These are phyloP conservation scores for Epistrophella euchroma DNA, from an alignment of 2,888 invertebrate genomes.

Conservation along the genomic window DNA sequence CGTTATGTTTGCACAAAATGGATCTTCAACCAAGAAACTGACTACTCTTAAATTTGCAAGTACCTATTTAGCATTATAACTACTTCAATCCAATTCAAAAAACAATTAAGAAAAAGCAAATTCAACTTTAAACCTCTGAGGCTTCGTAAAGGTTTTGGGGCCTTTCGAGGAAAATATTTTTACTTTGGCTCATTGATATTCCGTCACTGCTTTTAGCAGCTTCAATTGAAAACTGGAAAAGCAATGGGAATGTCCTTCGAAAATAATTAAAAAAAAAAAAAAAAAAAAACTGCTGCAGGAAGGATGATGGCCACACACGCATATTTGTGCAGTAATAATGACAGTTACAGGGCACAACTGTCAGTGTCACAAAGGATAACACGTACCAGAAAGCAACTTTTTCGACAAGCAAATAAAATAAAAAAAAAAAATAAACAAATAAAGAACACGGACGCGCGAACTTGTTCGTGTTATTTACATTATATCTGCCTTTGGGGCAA, in stretches of 20 bases:
- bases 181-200: neutral
- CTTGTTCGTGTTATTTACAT: conserved; percentile 23
- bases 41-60: no score
- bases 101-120: no score
- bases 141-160: neutral
- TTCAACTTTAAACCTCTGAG: neutral
- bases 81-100: no score
- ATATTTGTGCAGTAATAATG: conserved; percentile 64
- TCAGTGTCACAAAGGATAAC: conserved; percentile 66
- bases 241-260: conserved; percentile 63
- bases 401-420: conserved; percentile 55
- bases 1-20: no score
- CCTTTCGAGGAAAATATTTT: neutral
- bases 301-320: conserved; percentile 34
- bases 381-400: conserved; percentile 37
- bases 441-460: conserved; percentile 10
- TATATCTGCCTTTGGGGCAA: neutral
- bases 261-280: conserved; percentile 59
- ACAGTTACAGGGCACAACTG: conserved; percentile 48
- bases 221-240: conserved; percentile 19
- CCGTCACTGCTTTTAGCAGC: neutral
- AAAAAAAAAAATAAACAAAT: conserved; percentile 3
- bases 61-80: no score
- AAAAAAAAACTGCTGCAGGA: conserved; percentile 7
- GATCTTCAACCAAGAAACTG: no score